These are phyloP conservation scores for Drosophila santomea DNA, from an alignment of 1,140 invertebrate species.

Conservation along the genomic window DNA sequence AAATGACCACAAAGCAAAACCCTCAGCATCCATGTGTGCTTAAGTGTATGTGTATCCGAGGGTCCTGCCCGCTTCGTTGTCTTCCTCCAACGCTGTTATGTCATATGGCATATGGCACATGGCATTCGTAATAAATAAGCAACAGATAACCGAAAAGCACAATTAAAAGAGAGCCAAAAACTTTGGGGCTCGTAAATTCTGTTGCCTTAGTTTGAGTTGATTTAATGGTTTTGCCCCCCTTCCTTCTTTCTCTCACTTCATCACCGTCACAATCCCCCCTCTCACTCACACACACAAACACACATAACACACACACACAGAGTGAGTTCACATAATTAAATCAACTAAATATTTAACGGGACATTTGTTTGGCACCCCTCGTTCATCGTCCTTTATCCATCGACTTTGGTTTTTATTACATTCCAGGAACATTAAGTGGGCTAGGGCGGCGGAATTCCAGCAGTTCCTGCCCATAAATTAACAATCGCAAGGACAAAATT, in stretches of 20 bases:
- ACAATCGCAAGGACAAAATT: slow-evolving; percentile 56
- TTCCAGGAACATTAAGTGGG: slow-evolving; percentile 71
- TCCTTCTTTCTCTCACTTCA: not conserved
- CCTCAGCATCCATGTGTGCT: slow-evolving; percentile 20
- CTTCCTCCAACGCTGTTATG: slow-evolving; percentile 35
- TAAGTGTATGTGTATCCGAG: slow-evolving; percentile 1
- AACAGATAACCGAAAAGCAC: slow-evolving; percentile 72
- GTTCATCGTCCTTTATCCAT: slow-evolving; percentile 35
- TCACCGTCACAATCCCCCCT: not conserved
- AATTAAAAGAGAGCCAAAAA: slow-evolving; percentile 52
- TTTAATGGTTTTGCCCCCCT: slow-evolving; percentile 62
- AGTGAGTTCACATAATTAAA: slow-evolving; percentile 72
- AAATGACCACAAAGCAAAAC: slow-evolving; percentile 69
- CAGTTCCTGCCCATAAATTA: slow-evolving; percentile 59
- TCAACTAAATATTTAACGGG: slow-evolving; percentile 83
- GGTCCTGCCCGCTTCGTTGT: not conserved
- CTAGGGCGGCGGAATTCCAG: slow-evolving; percentile 14
- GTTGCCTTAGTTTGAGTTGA: slow-evolving; percentile 71
- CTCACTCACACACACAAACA: slow-evolving; percentile 1
- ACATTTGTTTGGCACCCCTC: slow-evolving; percentile 66
- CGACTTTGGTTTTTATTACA: slow-evolving; percentile 73
- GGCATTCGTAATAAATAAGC: slow-evolving; percentile 78
- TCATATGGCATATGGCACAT: slow-evolving; percentile 76
- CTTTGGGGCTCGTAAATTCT: slow-evolving; percentile 66
- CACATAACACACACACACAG: not conserved